Evolutionary conservation across 2,888 invertebrate species (phyloP).

Genomic region (Ophion slaviceki): DNA sequence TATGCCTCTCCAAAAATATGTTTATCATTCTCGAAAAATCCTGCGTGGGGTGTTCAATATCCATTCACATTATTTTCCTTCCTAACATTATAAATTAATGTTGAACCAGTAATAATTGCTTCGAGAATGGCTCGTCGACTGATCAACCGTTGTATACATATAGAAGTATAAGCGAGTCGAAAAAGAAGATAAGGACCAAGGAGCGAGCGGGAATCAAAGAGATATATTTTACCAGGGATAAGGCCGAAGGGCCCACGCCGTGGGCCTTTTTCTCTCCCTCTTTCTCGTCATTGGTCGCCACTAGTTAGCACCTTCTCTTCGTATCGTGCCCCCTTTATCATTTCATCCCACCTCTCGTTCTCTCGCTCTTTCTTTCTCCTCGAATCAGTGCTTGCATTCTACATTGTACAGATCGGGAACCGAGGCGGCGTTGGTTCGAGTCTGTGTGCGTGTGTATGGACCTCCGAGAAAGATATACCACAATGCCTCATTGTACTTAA

Average conservation of each 20-base stretch:
- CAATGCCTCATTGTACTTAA: constrained; percentile 83
- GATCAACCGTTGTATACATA: background rate
- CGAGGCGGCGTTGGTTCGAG: background rate
- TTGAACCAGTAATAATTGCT: constrained; percentile 48
- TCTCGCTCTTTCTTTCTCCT: constrained; percentile 70
- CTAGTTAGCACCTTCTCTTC: constrained; percentile 81
- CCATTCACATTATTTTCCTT: background rate
- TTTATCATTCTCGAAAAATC: background rate
- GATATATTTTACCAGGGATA: constrained; percentile 54
- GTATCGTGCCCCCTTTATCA: constrained; percentile 31
- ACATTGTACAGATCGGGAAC: constrained; percentile 55
- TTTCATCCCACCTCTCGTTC: constrained; percentile 18
- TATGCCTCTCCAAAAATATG: too few relatives aligned
- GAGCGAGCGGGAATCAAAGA: constrained; percentile 50
- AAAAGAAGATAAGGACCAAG: constrained; percentile 32
- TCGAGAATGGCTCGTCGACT: constrained; percentile 40
- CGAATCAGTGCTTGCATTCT: constrained; percentile 81
- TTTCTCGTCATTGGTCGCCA: constrained; percentile 65
- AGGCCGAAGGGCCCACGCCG: constrained; percentile 52
- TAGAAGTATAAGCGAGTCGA: constrained; percentile 9
- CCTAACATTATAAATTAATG: constrained; percentile 32
- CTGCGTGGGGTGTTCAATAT: background rate
- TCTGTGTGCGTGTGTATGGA: constrained; percentile 16
- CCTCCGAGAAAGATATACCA: constrained; percentile 68
- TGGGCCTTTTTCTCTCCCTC: constrained; percentile 67